A percentile compares a stretch with the other conserved stretches of the same genome.
Conservation (phyloP, 2,888 invertebrate genomes). For the Zygaena filipendulae region DNA sequence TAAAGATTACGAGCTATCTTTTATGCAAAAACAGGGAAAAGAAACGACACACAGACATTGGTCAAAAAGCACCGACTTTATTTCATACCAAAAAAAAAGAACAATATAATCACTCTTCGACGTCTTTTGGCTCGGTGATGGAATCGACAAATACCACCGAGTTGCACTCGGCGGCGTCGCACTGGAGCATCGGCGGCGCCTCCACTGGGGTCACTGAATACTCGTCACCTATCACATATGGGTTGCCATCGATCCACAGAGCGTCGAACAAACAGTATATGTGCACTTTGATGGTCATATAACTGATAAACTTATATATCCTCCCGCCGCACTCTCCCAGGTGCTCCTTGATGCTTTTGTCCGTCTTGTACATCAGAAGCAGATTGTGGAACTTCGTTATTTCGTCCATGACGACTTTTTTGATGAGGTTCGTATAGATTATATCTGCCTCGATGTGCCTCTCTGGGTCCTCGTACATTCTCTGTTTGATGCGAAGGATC, state of each 20-base stretch:
- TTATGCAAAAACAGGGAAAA: no score
- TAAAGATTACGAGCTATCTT: no score
- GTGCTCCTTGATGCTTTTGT: conserved; percentile 55
- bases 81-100: no score
- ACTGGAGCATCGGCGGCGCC: conserved; percentile 52
- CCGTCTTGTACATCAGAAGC: conserved; percentile 53
- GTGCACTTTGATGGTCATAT: conserved; percentile 59
- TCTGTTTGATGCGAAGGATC: conserved; percentile 49
- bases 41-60: no score
- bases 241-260: conserved; percentile 58
- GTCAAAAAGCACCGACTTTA: no score
- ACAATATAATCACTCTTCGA: conserved; percentile 47
- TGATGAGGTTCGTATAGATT: conserved; percentile 55
- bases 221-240: conserved; percentile 58
- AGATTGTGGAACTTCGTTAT: conserved; percentile 58
- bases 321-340: conserved; percentile 55
- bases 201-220: conserved; percentile 57
- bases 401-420: conserved; percentile 57
- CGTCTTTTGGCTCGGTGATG: conserved; percentile 52
- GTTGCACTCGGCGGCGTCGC: conserved; percentile 55
- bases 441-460: conserved; percentile 57
- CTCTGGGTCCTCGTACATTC: conserved; percentile 60
- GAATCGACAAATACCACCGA: conserved; percentile 56
- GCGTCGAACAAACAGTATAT: conserved; percentile 58
- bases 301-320: conserved; percentile 58